A percentile compares a stretch with the other conserved stretches of the same genome.
Evolutionary conservation across 2,797 vertebrate genomes (phyloP).

Genomic region (Notolepis coatsorum): DNA sequence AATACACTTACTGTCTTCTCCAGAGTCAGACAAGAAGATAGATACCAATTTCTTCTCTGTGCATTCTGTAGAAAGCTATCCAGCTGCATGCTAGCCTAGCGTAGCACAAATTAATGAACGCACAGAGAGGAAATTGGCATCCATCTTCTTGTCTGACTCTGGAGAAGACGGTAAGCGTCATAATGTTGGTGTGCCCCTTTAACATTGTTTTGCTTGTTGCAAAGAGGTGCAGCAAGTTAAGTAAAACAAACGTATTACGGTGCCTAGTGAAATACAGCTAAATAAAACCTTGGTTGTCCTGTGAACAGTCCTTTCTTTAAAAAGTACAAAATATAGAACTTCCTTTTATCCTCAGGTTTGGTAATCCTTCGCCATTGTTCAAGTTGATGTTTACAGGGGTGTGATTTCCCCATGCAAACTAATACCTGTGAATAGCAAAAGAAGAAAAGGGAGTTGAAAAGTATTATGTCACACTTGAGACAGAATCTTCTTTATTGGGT

Average conservation of each 20-base stretch:
- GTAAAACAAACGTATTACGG: slow-evolving; percentile 25
- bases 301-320: slow-evolving; percentile 30
- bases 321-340: slow-evolving; percentile 51
- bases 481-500: not conserved
- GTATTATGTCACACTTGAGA: too few species aligned
- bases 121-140: too few species aligned
- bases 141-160: too few species aligned
- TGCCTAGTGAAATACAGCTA: slow-evolving; percentile 38
- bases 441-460: slow-evolving; percentile 9
- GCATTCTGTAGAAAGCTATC: too few species aligned
- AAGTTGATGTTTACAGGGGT: slow-evolving; percentile 18
- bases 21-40: too few species aligned
- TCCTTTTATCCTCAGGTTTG: slow-evolving; percentile 14
- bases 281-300: slow-evolving; percentile 39
- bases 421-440: slow-evolving; percentile 71
- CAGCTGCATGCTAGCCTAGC: too few species aligned
- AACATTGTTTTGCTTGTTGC: not conserved
- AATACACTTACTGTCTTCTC: too few species aligned
- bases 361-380: slow-evolving; percentile 2
- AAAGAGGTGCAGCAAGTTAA: slow-evolving; percentile 36
- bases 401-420: slow-evolving; percentile 39
- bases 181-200: too few species aligned
- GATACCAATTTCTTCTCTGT: too few species aligned
- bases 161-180: too few species aligned
- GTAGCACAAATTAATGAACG: too few species aligned